phyloP scores from a whole-genome alignment of 1,140 invertebrate species.

The Lethrus apterus region DNA sequence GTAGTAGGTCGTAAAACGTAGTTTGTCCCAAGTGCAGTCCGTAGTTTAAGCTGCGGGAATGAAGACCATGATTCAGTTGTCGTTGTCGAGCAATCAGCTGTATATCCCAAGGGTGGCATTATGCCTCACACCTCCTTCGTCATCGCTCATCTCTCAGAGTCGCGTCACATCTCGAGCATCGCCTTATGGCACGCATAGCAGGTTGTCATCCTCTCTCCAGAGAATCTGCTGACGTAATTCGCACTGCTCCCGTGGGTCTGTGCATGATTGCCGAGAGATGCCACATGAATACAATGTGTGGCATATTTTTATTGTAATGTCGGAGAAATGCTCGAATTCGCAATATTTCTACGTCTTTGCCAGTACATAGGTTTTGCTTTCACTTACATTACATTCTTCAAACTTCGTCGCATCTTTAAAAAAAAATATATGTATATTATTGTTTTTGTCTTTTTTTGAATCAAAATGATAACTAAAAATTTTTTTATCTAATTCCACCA shows the following conservation, averaged over 20 bases:
- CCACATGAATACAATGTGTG: constrained; percentile 33
- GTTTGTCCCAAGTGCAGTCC: too few species aligned
- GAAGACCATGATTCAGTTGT: constrained; percentile 21
- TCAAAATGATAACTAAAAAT: too few species aligned
- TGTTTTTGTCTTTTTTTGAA: too few species aligned
- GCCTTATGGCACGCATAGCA: constrained; percentile 31
- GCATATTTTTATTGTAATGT: constrained; percentile 31
- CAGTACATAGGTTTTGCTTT: too few species aligned
- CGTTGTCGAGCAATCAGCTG: constrained; percentile 26
- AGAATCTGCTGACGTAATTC: constrained; percentile 35
- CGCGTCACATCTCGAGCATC: constrained; percentile 11
- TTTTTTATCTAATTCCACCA: too few species aligned
- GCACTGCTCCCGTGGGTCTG: constrained; percentile 28
- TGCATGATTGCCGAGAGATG: constrained; percentile 37
- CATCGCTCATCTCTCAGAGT: constrained; percentile 26
- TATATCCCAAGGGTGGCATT: constrained; percentile 24
- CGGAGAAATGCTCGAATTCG: too few species aligned
- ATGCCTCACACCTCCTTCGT: constrained; percentile 23
- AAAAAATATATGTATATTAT: too few species aligned
- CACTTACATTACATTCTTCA: too few species aligned
- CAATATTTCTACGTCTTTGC: too few species aligned
- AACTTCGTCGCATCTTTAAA: too few species aligned
- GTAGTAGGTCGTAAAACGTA: too few species aligned
- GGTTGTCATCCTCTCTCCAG: constrained; percentile 16
- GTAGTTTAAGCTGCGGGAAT: background rate